Evolutionary conservation across 2,888 invertebrate genomes (phyloP), one percentile per base, ranked within the genome.

Genomic region (Lottia gigantea): DNA sequence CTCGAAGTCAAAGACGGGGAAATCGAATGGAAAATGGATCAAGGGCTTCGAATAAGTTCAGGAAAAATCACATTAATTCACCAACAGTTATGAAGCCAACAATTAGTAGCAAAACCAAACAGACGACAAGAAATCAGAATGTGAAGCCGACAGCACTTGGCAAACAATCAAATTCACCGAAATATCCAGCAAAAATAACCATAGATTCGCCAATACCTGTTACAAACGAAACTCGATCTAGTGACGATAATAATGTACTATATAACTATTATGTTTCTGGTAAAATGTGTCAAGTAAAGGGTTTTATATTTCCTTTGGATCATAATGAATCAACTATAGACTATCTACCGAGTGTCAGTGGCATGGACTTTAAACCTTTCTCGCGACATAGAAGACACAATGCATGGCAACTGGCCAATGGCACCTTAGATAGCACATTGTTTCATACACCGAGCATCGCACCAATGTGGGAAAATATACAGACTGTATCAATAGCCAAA

Each of bases 351-450:
- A 40, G 11, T 11, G 11, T 40, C 40, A 40, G 40, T 40, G 40
- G 11, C 11, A 40, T 40, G 11, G 23, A 55, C 12, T 55, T 23
- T 23, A 55, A 55, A 55, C 55, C 55, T 4, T 55, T 55, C 19
- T 23, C 55, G 2, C 46, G 71, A 55, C 73, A 68, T 65, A 70
- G 65, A 61, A 72, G 74, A 3, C 71, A 66, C 67, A 70, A 74
- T 62, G 75, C 77, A 12, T 77, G 77, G 77, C 74, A 77, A 64
- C 74, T 76, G 77, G 77, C 77, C 12, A 76, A 77, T 46, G 75
- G 73, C 0, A 73, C 70, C 40, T n/a, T 68, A 26, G 68, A 71
- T 23, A 62, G 64, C 23, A 64, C 70, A 19, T 49, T 74, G 6
- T 66, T 74, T 23, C 73, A 70, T 31, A 74, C 75, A 6, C 77